Evolutionary conservation across 1,140 invertebrate genomes (phyloP).

Genomic region (Tachypleus tridentatus): DNA sequence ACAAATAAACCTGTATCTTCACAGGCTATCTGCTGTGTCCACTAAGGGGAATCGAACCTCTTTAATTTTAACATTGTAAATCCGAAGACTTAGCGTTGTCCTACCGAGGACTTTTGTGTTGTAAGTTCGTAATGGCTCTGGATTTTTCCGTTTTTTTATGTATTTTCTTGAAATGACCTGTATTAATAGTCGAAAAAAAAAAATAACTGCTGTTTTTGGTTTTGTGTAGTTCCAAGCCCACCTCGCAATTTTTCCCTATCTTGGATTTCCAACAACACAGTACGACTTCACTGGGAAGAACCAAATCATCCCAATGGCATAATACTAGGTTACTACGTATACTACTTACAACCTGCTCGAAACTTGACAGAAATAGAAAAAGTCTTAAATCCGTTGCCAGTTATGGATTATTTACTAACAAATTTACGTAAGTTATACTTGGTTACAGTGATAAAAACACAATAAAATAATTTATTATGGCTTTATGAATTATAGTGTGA

Average conservation of each 20-base stretch:
- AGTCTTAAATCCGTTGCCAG: slow-evolving; percentile 15
- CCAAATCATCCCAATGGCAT: slow-evolving; percentile 55
- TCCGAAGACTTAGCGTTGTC: too few species aligned
- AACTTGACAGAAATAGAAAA: slow-evolving; percentile 24
- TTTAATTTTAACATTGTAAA: background rate
- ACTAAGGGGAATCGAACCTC: background rate
- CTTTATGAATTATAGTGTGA: too few species aligned
- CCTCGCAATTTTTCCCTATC: slow-evolving; percentile 63
- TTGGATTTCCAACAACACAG: slow-evolving; percentile 57
- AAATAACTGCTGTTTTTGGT: slow-evolving; percentile 24
- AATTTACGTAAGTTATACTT: slow-evolving; percentile 22
- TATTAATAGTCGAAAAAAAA: too few species aligned
- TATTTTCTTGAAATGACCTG: too few species aligned
- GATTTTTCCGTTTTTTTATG: slow-evolving; percentile 3
- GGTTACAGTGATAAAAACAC: too few species aligned
- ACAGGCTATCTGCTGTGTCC: too few species aligned
- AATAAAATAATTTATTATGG: too few species aligned
- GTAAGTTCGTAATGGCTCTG: slow-evolving; percentile 5
- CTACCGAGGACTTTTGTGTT: background rate
- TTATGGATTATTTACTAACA: slow-evolving; percentile 21
- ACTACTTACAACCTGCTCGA: slow-evolving; percentile 21
- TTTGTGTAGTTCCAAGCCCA: slow-evolving; percentile 57
- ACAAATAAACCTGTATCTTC: too few species aligned
- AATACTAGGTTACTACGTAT: slow-evolving; percentile 24
- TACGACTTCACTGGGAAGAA: slow-evolving; percentile 63